Evolutionary conservation across 1,140 invertebrate genomes (phyloP).

Genomic region (Diabrotica undecimpunctata): DNA sequence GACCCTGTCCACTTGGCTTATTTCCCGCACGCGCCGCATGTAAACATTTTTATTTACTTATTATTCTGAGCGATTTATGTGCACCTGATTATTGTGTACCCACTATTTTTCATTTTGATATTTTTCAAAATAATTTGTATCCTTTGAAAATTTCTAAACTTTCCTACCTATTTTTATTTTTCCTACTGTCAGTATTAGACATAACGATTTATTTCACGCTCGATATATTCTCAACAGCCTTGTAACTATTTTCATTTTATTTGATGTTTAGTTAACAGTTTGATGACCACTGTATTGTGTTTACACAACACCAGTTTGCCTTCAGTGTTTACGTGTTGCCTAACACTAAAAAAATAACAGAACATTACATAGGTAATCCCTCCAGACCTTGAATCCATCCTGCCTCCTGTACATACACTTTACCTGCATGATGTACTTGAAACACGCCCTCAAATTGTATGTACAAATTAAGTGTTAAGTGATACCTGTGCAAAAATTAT

Average conservation of each 20-base stretch:
- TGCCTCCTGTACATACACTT: neutral
- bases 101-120: neutral
- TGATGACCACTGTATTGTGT: slow-evolving; percentile 28
- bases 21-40: slow-evolving; percentile 28
- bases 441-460: slow-evolving; percentile 28
- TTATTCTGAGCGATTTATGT: slow-evolving; percentile 8
- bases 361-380: slow-evolving; percentile 25
- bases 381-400: slow-evolving; percentile 30
- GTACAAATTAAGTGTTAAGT: slow-evolving; percentile 10
- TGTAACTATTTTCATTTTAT: slow-evolving; percentile 19
- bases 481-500: slow-evolving; percentile 6
- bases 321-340: slow-evolving; percentile 31
- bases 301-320: slow-evolving; percentile 29
- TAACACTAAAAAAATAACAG: slow-evolving; percentile 21
- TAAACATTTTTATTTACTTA: slow-evolving; percentile 33
- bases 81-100: neutral
- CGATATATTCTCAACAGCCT: slow-evolving; percentile 18
- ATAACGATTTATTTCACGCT: slow-evolving; percentile 18
- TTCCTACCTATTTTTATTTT: slow-evolving; percentile 7
- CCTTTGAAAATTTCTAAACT: slow-evolving; percentile 7
- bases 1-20: slow-evolving; percentile 21
- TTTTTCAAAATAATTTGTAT: slow-evolving; percentile 18
- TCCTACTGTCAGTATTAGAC: neutral
- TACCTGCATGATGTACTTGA: slow-evolving; percentile 22
- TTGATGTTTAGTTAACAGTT: slow-evolving; percentile 14